Conservation (phyloP, 2,113 vertebrate genomes). For the Anseranas semipalmata region DNA sequence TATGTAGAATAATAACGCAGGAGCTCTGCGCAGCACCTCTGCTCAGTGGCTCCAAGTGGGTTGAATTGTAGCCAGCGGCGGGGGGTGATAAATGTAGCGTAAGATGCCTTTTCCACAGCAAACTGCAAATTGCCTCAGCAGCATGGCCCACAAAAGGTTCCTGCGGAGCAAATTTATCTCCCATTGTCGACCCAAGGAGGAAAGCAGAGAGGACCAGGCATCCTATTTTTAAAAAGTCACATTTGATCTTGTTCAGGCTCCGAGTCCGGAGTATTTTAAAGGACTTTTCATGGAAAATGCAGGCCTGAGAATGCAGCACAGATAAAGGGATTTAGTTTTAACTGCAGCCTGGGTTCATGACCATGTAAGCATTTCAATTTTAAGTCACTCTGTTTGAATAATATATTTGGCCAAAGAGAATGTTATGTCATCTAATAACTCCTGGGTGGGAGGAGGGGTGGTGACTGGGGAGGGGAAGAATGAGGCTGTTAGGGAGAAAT, state of each 20-base stretch:
- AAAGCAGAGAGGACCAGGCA: slow-evolving; percentile 54
- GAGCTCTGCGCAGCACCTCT: slow-evolving; percentile 72
- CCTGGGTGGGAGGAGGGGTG: slow-evolving; percentile 16
- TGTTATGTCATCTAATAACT: slow-evolving; percentile 69
- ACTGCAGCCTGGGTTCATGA: slow-evolving; percentile 65
- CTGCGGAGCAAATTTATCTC: slow-evolving; percentile 77
- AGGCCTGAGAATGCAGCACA: slow-evolving; percentile 47
- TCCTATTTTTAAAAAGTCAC: slow-evolving; percentile 78
- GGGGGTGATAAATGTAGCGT: slow-evolving; percentile 80
- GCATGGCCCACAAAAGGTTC: slow-evolving; percentile 78
- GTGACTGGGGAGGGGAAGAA: not conserved
- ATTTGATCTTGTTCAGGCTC: slow-evolving; percentile 70
- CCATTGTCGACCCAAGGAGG: slow-evolving; percentile 67
- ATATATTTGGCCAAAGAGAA: slow-evolving; percentile 50
- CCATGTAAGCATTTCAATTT: slow-evolving; percentile 72
- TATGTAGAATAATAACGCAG: slow-evolving; percentile 61
- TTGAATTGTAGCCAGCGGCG: slow-evolving; percentile 76
- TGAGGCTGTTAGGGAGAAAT: not conserved
- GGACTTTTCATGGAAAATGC: slow-evolving; percentile 44
- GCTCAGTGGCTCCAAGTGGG: slow-evolving; percentile 72
- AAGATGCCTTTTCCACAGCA: slow-evolving; percentile 77
- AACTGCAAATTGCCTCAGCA: slow-evolving; percentile 81
- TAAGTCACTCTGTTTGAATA: slow-evolving; percentile 70
- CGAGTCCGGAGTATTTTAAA: slow-evolving; percentile 63
- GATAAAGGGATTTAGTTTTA: slow-evolving; percentile 81